Conservation (phyloP, 1,140 invertebrate species). For the Achatina immaculata region DNA sequence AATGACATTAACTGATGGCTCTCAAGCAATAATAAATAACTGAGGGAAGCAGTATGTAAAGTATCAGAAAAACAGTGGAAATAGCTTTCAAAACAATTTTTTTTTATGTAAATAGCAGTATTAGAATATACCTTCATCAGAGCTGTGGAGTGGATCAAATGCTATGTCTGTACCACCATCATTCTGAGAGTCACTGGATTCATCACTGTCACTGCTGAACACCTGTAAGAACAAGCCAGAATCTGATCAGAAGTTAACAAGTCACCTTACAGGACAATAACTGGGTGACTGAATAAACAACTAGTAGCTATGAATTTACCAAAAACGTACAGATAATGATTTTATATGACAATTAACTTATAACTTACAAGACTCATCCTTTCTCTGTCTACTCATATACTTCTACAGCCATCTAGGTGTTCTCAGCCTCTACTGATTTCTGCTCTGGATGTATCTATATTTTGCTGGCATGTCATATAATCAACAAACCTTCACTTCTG, state of each 20-base stretch:
- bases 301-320: neutral
- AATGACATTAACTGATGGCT: too few species aligned
- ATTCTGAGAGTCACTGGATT: slow-evolving; percentile 12
- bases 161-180: slow-evolving; percentile 21
- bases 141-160: slow-evolving; percentile 27
- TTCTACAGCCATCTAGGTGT: neutral
- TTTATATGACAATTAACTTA: neutral
- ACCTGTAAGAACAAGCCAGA: neutral
- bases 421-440: too few species aligned
- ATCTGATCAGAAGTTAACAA: neutral
- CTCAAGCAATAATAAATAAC: too few species aligned
- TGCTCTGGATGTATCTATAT: too few species aligned
- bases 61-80: too few species aligned
- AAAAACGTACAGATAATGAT: neutral
- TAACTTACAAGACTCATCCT: neutral
- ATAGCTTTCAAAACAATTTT: too few species aligned
- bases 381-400: neutral
- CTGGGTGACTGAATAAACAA: neutral
- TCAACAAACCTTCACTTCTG: too few species aligned
- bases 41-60: too few species aligned
- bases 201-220: slow-evolving; percentile 13
- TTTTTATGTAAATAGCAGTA: too few species aligned
- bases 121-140: slow-evolving; percentile 35
- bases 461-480: too few species aligned
- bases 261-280: neutral